Evolutionary conservation across 1,140 invertebrate species (phyloP).

Genomic region (Belonocnema kinseyi): DNA sequence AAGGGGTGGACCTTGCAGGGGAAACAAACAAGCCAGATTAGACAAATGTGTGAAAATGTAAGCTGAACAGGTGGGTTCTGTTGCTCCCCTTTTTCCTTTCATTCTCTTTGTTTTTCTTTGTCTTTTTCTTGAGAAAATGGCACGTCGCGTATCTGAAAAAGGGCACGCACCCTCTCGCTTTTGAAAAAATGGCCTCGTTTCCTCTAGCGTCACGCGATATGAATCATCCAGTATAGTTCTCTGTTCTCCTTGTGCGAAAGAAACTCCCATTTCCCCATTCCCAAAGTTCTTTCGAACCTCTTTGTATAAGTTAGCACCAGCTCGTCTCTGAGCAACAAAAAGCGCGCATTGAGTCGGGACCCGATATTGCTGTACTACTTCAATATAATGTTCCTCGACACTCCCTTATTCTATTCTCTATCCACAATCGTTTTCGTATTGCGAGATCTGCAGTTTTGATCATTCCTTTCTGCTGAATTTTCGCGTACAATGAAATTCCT

Average conservation of each 20-base stretch:
- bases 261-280: constrained; percentile 17
- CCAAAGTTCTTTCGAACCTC: constrained; percentile 23
- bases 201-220: constrained; percentile 13
- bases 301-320: constrained; percentile 38
- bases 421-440: constrained; percentile 12
- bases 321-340: constrained; percentile 33
- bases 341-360: constrained; percentile 27
- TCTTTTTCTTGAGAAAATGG: constrained; percentile 3
- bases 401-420: constrained; percentile 19
- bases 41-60: constrained; percentile 19
- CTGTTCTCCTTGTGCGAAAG: constrained; percentile 4
- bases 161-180: constrained; percentile 7
- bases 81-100: background rate
- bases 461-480: background rate
- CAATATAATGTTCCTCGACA: constrained; percentile 36
- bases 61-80: background rate
- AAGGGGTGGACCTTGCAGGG: background rate
- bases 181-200: constrained; percentile 21
- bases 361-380: constrained; percentile 36
- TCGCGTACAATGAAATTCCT: no score
- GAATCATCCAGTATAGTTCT: constrained; percentile 25
- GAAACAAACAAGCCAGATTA: background rate
- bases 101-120: background rate
- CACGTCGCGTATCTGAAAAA: background rate
- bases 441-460: background rate